Evolutionary conservation across 2,113 vertebrate genomes (phyloP), one percentile per base, ranked within the genome.

Genomic region (Balaeniceps rex): DNA sequence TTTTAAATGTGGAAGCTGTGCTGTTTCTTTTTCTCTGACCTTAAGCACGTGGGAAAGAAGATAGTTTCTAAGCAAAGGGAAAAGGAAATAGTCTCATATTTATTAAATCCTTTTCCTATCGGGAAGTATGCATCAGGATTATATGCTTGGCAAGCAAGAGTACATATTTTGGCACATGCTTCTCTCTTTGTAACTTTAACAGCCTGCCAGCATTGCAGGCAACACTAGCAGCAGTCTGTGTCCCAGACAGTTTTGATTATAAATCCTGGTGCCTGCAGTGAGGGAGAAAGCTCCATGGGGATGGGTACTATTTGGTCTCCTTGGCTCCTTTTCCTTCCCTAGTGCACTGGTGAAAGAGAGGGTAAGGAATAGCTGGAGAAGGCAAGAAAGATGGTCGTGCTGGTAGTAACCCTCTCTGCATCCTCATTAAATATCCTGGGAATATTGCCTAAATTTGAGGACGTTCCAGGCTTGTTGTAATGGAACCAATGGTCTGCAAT

Each of bases 21-120:
- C 36, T 2, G 2, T 72, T 91, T 84, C 63, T 94, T 87, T 34
- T 90, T 90, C 34, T 82, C 63, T 93, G 75, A 51, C 85, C 68
- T 80, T 93, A 90, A 96, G 51, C 55, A 80, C 47, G 3, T 96
- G 94, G 87, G 93, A 96, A 96, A 94, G 54, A 94, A 93, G 85
- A 96, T 65, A 2, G 69, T 90, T 96, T 88, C 79, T 58, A 58
- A 97, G 85, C 70, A 77, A 79, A 89, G 75, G 93, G 87, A 94
- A 95, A 77, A 87, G 96, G 94, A 96, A 96, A 95, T 96, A 85
- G 88, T 97, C 92, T 95, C 93, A 96, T 95, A 94, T 92, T 95
- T 96, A 90, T 94, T 94, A 93, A 97, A 93, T 94, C 84, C 91
- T 89, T 95, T 97, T 97, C 93, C 96, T 97, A 85, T 96, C 92